Evolutionary conservation across 2,888 invertebrate genomes (phyloP), one percentile per base, ranked within the genome.

Genomic region (Bombylius major): DNA sequence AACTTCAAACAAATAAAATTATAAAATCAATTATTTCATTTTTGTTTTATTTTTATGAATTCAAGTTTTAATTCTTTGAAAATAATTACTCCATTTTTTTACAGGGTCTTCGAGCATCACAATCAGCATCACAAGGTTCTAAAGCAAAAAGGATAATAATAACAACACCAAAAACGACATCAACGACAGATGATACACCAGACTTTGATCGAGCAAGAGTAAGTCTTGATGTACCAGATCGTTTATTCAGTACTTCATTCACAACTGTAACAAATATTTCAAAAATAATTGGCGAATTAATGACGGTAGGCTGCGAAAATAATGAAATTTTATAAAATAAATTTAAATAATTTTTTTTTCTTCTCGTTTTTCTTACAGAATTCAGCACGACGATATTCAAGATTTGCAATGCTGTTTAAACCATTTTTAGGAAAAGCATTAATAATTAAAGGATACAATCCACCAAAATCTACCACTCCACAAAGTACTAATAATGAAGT

Each of bases 361-460:
- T 56, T 47, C 7, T 59, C 53, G 61, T 48, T 54, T 46, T 57
- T 52, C 61, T 82, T 82, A 32, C 78, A 89, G 89, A 88, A 86
- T 71, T 83, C 88, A 5, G 87, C 88, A 39, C 79, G 84, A 61
- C 79, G 89, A 56, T 84, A 86, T 65, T 84, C 86, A 67, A 78
- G 81, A 33, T 78, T 88, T 64, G 71, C 88, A 62, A 79, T 87
- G 56, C 78, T 87, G 47, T 86, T 89, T 76, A 82, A 85, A 65
- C 88, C 89, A 5, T 73, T 87, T 58, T 81, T 89, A 70, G 81
- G 85, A 14, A 82, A 83, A n/a, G 77, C 78, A 12, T 82, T 89
- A 68, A 82, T 84, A 61, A 84, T 86, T 61, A 86, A 87, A 69
- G 87, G 87, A 5, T 77, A 82, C 53, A 81, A 83, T 62, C 81